Evolutionary conservation across 1,140 invertebrate species (phyloP).

Genomic region (Colletes latitarsis): DNA sequence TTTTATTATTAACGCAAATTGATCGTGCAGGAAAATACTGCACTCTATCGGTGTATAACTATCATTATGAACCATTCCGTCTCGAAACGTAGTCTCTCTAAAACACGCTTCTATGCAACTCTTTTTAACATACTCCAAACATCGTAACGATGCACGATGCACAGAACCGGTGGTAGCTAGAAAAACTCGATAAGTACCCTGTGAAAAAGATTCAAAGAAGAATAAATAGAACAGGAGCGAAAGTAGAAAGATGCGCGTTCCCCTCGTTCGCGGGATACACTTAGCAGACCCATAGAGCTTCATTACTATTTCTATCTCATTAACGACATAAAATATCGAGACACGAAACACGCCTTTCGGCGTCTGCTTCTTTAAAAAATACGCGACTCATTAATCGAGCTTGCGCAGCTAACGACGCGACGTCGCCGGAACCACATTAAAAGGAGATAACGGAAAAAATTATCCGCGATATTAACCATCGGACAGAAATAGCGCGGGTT

Average conservation of each 20-base stretch:
- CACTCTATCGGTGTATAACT: no score
- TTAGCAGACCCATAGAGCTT: not conserved
- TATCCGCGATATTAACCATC: conserved; percentile 34
- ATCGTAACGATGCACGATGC: not conserved
- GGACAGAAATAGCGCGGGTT: not conserved
- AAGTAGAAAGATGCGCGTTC: conserved; percentile 1
- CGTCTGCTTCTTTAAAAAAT: conserved; percentile 11
- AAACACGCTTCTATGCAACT: not conserved
- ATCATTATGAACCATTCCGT: no score
- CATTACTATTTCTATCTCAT: conserved; percentile 45
- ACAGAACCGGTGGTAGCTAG: not conserved
- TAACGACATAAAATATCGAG: conserved; percentile 22
- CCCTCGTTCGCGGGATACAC: not conserved
- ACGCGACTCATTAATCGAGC: conserved; percentile 30
- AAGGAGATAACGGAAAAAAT: conserved; percentile 36
- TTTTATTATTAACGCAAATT: no score
- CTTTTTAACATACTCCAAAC: not conserved
- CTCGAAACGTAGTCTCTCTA: not conserved
- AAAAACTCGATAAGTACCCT: conserved; percentile 12
- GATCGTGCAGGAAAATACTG: no score
- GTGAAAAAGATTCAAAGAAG: not conserved
- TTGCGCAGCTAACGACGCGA: not conserved
- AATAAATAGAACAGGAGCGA: not conserved
- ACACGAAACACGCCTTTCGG: not conserved
- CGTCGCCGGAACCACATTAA: not conserved